Percentiles rank a stretch among this genome's conserved stretches.
phyloP scores from a whole-genome alignment of 1,140 invertebrate species.

The Micrasema minimum region DNA sequence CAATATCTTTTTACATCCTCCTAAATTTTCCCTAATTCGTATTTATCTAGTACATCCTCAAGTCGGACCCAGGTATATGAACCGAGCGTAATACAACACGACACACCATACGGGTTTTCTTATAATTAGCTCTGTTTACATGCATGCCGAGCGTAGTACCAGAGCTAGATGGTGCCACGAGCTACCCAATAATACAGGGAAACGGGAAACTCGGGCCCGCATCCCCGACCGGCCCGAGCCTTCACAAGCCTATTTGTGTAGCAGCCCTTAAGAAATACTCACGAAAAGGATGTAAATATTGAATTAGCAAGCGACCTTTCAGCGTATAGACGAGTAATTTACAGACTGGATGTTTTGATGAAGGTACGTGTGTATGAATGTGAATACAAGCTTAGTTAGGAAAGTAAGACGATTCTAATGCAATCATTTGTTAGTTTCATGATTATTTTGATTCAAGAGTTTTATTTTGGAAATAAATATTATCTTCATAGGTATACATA shows the following conservation, averaged over 20 bases:
- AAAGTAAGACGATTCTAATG: too few species aligned
- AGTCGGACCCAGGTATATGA: neutral
- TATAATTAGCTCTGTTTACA: conserved; percentile 51
- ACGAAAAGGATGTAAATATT: conserved; percentile 35
- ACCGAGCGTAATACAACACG: conserved; percentile 23
- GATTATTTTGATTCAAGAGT: too few species aligned
- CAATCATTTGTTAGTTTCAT: too few species aligned
- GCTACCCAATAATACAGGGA: neutral
- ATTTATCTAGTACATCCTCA: neutral
- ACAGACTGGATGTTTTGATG: too few species aligned
- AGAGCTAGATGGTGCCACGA: neutral
- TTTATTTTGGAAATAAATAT: too few species aligned
- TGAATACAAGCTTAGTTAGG: too few species aligned
- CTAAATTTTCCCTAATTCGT: too few species aligned
- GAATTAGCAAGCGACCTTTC: conserved; percentile 34
- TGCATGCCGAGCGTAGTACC: neutral
- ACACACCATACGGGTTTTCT: conserved; percentile 48
- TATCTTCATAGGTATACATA: too few species aligned
- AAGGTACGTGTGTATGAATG: too few species aligned
- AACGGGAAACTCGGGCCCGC: neutral
- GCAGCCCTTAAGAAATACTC: conserved; percentile 29
- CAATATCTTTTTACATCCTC: neutral
- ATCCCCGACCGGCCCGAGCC: neutral
- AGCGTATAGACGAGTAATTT: neutral
- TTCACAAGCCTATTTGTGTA: conserved; percentile 10